Base-by-base conservation (phyloP, 2,888 invertebrate species). In the Conistra vaccinii region DNA sequence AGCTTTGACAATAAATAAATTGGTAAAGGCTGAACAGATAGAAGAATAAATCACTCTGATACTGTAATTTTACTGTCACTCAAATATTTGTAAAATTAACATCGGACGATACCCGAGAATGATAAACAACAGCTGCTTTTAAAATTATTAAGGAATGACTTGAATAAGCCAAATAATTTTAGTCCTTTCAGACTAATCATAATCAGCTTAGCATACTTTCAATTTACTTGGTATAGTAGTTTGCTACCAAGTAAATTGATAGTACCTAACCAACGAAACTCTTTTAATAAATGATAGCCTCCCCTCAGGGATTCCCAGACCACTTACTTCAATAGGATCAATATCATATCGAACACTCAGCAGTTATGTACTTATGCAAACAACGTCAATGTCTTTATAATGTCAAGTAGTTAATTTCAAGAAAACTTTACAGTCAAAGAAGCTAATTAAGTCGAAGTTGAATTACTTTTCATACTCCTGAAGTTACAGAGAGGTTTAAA, bases 281-380 rank as follows among this genome's bases (percentile, higher is more conserved):
- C 67, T 76, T 78, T 82, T 66, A 85, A 82, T 85, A 83, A 78
- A 75, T 85, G 53, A 83, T 82, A 48, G 60, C 62, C 53, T 61
- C 51, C 83, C 67, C 32, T 58, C 26, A 57, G 85, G 83, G 83
- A 81, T 45, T 78, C 72, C 83, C 85, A 65, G 0, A 69, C 60
- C 83, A 85, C 81, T 83, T 73, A 48, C 57, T 60, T 65, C 79
- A 72, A 80, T 76, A 58, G 71, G 63, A 83, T 83, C 82, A 70
- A 83, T 83, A 85, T 61, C 85, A 76, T 81, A 83, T 81, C 60
- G 73, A 73, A 67, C 26, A 32, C 57, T 10, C n/a, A n/a, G 35
- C n/a, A 39, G 53, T 57, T 60, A 69, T 53, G 39, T 58, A n/a
- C n/a, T n/a, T n/a, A 77, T 53, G 58, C 72, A 63, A 80, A 84